Conservation (phyloP, 2,888 invertebrate species). For the Neria commutata region DNA sequence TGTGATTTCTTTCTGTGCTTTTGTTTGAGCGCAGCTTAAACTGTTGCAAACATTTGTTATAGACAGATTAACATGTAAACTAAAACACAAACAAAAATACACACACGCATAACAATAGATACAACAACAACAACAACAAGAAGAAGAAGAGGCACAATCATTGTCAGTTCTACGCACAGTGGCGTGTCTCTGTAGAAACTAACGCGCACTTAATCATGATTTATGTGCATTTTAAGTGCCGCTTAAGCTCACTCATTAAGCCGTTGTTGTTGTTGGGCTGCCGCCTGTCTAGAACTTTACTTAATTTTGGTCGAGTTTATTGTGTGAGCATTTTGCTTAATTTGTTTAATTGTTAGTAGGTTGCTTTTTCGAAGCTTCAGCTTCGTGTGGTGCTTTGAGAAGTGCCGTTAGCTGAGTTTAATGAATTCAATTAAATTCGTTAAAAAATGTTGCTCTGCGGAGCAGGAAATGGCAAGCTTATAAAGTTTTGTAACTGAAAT, state of each 20-base stretch:
- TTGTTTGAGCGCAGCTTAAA: background rate
- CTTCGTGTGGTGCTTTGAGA: no score
- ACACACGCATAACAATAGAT: no score
- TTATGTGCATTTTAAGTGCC: conserved; percentile 9
- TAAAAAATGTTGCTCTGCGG: no score
- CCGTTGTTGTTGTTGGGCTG: background rate
- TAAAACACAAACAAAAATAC: background rate
- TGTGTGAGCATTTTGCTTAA: background rate
- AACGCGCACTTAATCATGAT: background rate
- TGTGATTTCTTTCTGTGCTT: background rate
- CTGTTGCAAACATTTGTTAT: background rate
- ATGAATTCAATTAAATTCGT: no score
- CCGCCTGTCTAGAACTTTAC: background rate
- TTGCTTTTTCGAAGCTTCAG: no score
- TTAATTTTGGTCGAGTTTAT: background rate
- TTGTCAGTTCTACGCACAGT: background rate
- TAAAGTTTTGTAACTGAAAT: no score
- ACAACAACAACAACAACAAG: background rate
- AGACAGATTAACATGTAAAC: background rate
- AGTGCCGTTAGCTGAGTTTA: no score
- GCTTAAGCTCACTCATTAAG: background rate
- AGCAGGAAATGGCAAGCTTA: no score
- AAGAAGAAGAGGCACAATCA: background rate
- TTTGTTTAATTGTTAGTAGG: background rate
- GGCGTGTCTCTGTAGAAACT: no score